These are phyloP conservation scores for Psococerastis gibbosa DNA, from an alignment of 2,888 invertebrate genomes.

Conservation along the genomic window DNA sequence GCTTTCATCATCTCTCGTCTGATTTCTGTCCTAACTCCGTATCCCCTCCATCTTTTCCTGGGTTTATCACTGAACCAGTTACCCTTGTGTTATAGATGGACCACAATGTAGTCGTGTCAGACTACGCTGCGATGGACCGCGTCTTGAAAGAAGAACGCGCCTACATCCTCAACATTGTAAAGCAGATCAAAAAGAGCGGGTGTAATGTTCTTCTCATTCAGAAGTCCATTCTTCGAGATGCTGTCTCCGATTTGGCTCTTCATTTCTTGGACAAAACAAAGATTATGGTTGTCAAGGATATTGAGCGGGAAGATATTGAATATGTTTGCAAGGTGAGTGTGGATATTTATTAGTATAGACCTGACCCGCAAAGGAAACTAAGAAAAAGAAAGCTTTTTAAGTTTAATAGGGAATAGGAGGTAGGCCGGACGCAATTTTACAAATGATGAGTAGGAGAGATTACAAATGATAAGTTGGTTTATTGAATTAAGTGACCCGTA, in stretches of 20 bases:
- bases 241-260: conserved; percentile 87
- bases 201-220: conserved; percentile 93
- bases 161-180: conserved; percentile 95
- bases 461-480: no score
- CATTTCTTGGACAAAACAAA: conserved; percentile 99
- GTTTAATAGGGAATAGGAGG: no score
- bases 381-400: no score
- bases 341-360: no score
- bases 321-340: conserved; percentile 90
- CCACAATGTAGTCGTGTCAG: conserved; percentile 87
- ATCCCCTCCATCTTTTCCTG: no score
- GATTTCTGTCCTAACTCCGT: no score
- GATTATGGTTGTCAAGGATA: conserved; percentile 93
- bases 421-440: no score
- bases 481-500: no score
- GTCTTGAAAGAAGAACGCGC: conserved; percentile 92
- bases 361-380: no score
- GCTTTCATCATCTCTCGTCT: no score
- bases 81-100: conserved; percentile 49
- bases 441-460: no score
- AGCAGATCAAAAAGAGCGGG: conserved; percentile 95
- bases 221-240: conserved; percentile 64
- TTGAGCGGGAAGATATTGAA: conserved; percentile 96
- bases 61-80: conserved; percentile 11
- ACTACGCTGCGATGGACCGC: conserved; percentile 99